Percentiles rank a stretch among this genome's conserved stretches.
phyloP scores from a whole-genome alignment of 2,888 invertebrate species.

The Cabera pusaria region DNA sequence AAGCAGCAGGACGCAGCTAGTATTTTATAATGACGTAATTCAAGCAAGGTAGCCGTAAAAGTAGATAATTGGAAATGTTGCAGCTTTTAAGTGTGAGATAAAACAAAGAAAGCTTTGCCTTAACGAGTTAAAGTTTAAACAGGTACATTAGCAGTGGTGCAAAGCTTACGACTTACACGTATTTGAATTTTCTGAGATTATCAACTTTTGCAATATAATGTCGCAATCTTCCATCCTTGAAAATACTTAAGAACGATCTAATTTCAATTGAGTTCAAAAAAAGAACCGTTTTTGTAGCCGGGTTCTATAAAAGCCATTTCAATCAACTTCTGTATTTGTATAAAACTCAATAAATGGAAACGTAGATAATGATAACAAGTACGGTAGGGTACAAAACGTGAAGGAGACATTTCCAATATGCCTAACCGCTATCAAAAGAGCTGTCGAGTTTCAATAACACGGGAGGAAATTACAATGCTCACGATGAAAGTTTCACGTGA shows the following conservation, averaged over 20 bases:
- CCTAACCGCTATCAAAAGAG: constrained; percentile 46
- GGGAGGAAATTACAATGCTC: constrained; percentile 60
- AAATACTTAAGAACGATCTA: constrained; percentile 2
- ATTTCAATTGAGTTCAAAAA: constrained; percentile 13
- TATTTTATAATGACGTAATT: too few species aligned
- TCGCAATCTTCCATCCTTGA: constrained; percentile 1
- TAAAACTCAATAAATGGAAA: constrained; percentile 33
- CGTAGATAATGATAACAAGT: constrained; percentile 28
- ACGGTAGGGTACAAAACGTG: constrained; percentile 30
- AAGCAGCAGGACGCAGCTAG: too few species aligned
- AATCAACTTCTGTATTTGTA: constrained; percentile 30
- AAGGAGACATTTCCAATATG: constrained; percentile 47
- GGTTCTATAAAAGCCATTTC: constrained; percentile 26
- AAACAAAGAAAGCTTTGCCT: constrained; percentile 6
- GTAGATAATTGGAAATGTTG: neutral
- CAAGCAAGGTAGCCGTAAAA: too few species aligned
- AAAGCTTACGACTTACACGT: constrained; percentile 3
- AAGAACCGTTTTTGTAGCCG: constrained; percentile 11
- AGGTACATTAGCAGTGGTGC: neutral
- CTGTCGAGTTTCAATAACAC: constrained; percentile 56
- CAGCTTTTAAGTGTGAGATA: neutral
- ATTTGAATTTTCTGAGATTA: neutral
- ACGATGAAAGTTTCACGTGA: constrained; percentile 55
- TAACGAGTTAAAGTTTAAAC: neutral
- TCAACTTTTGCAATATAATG: constrained; percentile 2